phyloP scores from a whole-genome alignment of 2,797 vertebrate genomes.

The Cuculus canorus region DNA sequence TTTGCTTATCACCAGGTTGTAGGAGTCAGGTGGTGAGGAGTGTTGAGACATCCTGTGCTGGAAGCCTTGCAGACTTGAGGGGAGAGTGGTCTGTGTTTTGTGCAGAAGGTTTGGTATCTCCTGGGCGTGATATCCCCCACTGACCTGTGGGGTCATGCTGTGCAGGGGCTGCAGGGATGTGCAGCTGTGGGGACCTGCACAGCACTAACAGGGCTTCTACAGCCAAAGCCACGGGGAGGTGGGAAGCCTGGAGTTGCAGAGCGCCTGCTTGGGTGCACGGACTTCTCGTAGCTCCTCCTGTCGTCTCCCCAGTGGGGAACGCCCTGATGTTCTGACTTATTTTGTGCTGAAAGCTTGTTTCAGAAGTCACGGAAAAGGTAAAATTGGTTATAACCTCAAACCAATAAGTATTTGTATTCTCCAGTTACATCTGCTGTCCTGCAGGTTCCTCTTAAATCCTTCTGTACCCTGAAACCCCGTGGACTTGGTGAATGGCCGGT shows the following conservation, averaged over 20 bases:
- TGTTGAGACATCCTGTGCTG: background rate
- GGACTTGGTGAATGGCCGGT: fast-evolving
- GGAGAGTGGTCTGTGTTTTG: fast-evolving
- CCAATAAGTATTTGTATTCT: background rate
- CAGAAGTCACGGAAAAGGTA: background rate
- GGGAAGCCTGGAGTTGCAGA: background rate
- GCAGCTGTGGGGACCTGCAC: fast-evolving
- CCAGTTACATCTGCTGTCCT: background rate
- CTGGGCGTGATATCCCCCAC: too few species aligned
- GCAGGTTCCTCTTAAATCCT: background rate
- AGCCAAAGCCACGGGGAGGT: fast-evolving
- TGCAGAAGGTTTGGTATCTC: background rate
- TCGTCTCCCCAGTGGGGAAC: background rate
- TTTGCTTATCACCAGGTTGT: background rate
- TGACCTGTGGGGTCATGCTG: background rate
- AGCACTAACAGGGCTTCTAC: background rate
- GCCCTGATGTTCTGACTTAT: background rate
- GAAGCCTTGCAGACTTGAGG: background rate
- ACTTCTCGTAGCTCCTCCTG: background rate
- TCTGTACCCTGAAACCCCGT: background rate
- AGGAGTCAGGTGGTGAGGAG: background rate
- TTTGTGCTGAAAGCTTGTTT: background rate
- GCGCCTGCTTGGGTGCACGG: background rate
- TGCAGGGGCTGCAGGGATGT: fast-evolving
- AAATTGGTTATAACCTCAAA: background rate